Percentiles rank a stretch among this genome's conserved stretches.
phyloP scores from a whole-genome alignment of 2,113 vertebrate genomes.

The Alosa alosa region DNA sequence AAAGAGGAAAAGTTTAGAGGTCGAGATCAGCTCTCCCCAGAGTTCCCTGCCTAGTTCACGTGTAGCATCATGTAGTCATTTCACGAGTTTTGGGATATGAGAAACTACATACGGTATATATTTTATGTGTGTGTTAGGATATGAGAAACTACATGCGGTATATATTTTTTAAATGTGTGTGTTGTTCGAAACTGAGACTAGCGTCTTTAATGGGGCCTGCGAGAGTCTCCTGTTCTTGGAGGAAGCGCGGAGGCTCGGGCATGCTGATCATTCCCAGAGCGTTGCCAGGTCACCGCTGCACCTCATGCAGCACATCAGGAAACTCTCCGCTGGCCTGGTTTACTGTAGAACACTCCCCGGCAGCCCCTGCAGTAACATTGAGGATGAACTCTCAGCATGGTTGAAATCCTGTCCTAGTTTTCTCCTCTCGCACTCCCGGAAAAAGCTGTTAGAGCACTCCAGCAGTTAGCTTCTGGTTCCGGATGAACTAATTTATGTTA shows the following conservation, averaged over 20 bases:
- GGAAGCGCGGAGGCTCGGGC: background rate
- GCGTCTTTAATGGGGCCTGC: background rate
- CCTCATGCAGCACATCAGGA: background rate
- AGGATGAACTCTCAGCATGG: background rate
- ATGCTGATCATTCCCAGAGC: background rate
- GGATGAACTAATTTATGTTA: background rate
- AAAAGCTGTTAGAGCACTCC: background rate
- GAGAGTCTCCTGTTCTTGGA: too few relatives aligned
- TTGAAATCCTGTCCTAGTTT: background rate
- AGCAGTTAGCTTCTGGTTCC: background rate
- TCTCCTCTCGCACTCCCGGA: background rate
- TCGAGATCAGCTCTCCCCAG: background rate
- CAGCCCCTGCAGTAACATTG: background rate
- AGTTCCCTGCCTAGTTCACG: background rate
- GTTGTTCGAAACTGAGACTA: background rate
- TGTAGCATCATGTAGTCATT: background rate
- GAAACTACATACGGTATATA: background rate
- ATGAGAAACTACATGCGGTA: background rate
- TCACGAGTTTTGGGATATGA: background rate
- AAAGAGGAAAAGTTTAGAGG: background rate
- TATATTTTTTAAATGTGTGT: background rate
- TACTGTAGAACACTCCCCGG: background rate
- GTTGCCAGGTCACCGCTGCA: background rate
- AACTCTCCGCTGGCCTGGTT: background rate
- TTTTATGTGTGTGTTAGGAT: background rate